Conservation (phyloP, 2,888 invertebrate genomes). For the Caenorhabditis wallacei region DNA sequence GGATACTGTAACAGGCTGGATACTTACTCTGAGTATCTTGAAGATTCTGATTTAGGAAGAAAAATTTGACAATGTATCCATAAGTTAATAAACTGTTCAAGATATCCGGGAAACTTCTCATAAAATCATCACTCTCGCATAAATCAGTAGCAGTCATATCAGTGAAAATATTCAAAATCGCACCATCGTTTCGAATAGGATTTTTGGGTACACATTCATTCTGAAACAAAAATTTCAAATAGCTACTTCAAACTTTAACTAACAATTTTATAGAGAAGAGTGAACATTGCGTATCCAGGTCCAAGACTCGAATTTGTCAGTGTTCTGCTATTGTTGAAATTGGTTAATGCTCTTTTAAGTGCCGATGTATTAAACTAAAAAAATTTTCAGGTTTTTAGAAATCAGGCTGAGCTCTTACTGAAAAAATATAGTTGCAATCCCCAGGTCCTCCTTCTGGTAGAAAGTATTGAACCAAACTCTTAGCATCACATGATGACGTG, state of each 20-base stretch:
- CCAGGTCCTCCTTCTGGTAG: neutral
- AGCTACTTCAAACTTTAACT: neutral
- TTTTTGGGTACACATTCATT: conserved; percentile 21
- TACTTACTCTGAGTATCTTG: conserved; percentile 7
- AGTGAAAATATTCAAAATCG: conserved; percentile 58
- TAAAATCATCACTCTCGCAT: conserved; percentile 34
- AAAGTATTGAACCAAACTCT: conserved; percentile 39
- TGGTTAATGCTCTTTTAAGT: neutral
- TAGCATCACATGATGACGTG: conserved; percentile 2
- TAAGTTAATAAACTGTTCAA: conserved; percentile 9
- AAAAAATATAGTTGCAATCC: conserved; percentile 34
- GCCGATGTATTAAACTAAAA: conserved; percentile 34
- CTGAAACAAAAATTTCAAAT: conserved; percentile 9
- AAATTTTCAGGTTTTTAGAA: neutral
- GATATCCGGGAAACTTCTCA: neutral
- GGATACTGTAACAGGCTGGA: too few species aligned
- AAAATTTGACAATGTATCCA: conserved; percentile 56
- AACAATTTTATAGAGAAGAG: conserved; percentile 36
- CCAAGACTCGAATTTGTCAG: neutral
- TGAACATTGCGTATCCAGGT: conserved; percentile 32
- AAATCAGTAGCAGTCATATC: conserved; percentile 51
- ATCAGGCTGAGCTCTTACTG: conserved; percentile 7
- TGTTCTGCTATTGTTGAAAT: conserved; percentile 18
- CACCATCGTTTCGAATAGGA: conserved; percentile 1
- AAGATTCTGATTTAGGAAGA: conserved; percentile 41